Percentiles rank a stretch among this genome's conserved stretches.
phyloP scores from a whole-genome alignment of 2,113 vertebrate species.

The Limnothrissa miodon region DNA sequence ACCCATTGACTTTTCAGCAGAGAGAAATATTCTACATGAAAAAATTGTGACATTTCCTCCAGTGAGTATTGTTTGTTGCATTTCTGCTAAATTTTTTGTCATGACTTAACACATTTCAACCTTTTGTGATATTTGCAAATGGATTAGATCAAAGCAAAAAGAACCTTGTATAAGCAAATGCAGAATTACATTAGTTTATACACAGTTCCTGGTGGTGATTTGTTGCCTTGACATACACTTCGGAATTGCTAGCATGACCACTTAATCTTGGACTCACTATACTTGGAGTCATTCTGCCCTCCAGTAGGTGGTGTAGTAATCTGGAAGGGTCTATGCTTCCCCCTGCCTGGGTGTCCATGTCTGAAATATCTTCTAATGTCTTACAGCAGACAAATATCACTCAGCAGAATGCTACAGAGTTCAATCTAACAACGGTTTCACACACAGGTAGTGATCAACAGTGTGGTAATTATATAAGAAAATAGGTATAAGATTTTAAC shows the following conservation, averaged over 20 bases:
- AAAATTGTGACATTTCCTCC: conserved; percentile 52
- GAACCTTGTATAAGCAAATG: no score
- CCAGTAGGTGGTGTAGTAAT: no score
- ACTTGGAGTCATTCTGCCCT: no score
- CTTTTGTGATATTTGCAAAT: no score
- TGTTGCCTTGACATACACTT: no score
- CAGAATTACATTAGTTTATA: no score
- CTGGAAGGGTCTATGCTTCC: neutral
- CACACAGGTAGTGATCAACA: neutral
- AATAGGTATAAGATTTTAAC: neutral
- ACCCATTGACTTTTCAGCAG: conserved; percentile 50
- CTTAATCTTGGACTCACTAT: no score
- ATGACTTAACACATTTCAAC: no score
- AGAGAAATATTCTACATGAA: conserved; percentile 50
- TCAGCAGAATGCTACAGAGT: neutral
- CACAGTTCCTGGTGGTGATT: no score
- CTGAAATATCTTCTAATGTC: neutral
- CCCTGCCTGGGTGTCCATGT: neutral
- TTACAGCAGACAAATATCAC: neutral
- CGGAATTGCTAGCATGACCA: no score
- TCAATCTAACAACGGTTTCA: neutral
- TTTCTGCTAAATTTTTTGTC: neutral
- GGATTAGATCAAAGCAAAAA: no score
- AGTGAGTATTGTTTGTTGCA: conserved; percentile 60
- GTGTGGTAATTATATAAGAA: neutral